Conservation (phyloP, 1,140 invertebrate genomes). For the Ceratosolen fusciceps region DNA sequence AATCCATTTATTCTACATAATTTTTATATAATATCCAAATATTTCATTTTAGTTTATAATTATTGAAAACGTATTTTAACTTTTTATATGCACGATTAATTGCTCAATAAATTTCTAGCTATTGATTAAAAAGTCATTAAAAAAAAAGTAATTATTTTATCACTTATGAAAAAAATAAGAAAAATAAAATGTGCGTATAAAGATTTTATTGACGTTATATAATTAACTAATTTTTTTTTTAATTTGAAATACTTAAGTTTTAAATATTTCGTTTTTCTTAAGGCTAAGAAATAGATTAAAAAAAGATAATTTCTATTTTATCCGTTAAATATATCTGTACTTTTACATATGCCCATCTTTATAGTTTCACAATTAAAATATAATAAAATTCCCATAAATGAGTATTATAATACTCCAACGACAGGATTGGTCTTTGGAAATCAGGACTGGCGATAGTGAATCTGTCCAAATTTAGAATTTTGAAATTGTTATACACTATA, state of each 20-base stretch:
- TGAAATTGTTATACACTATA: slow-evolving; percentile 1
- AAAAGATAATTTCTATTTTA: not conserved
- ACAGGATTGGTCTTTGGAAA: slow-evolving; percentile 57
- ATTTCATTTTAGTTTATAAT: not conserved
- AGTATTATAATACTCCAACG: slow-evolving; percentile 47
- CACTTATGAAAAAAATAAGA: not conserved
- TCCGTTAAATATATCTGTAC: slow-evolving; percentile 2
- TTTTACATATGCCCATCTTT: slow-evolving; percentile 35
- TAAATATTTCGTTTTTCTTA: not conserved
- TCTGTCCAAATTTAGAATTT: slow-evolving; percentile 53
- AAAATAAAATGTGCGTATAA: not conserved
- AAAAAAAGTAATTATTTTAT: not conserved
- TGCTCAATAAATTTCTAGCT: not conserved
- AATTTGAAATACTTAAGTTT: not conserved
- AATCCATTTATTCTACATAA: not conserved
- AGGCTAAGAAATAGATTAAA: too few species aligned
- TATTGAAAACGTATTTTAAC: not conserved
- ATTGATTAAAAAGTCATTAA: not conserved
- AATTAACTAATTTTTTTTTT: not conserved
- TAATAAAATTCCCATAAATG: slow-evolving; percentile 53
- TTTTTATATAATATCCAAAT: not conserved
- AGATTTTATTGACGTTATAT: not conserved
- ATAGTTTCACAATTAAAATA: slow-evolving; percentile 45
- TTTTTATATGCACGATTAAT: not conserved
- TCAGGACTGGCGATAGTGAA: slow-evolving; percentile 59